Conservation (phyloP, 2,797 vertebrate genomes). For the Oreochromis mossambicus region DNA sequence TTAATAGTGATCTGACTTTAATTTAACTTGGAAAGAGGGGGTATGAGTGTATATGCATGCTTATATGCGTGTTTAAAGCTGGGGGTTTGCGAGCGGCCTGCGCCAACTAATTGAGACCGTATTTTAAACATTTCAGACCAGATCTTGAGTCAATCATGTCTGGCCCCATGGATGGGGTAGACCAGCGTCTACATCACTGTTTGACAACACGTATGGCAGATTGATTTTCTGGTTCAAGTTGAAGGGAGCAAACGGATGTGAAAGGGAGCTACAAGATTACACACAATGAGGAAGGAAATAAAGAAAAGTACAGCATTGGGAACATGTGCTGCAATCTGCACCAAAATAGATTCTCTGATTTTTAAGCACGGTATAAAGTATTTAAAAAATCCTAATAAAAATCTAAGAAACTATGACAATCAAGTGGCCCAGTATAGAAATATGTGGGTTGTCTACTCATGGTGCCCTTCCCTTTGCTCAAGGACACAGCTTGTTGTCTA, state of each 20-base stretch:
- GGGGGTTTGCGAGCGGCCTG: constrained; percentile 33
- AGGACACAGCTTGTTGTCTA: not conserved
- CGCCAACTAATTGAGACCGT: constrained; percentile 61
- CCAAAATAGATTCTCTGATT: not conserved
- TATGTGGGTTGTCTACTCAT: not conserved
- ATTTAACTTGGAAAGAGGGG: constrained; percentile 62
- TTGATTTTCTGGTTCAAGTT: constrained; percentile 57
- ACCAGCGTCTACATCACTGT: constrained; percentile 55
- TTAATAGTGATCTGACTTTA: constrained; percentile 71
- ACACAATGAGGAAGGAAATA: constrained; percentile 31
- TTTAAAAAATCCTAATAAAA: not conserved
- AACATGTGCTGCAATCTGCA: constrained; percentile 24
- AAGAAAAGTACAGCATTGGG: constrained; percentile 34
- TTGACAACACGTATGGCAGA: constrained; percentile 53
- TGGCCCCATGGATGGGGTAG: constrained; percentile 51
- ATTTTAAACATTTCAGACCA: constrained; percentile 64
- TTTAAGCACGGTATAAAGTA: not conserved
- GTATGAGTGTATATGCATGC: constrained; percentile 37
- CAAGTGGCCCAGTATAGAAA: not conserved
- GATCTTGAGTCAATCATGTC: constrained; percentile 67
- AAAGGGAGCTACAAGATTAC: constrained; percentile 30
- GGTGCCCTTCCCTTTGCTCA: not conserved
- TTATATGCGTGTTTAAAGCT: constrained; percentile 15
- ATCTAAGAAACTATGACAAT: not conserved
- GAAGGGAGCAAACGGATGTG: constrained; percentile 43